Base-by-base conservation (phyloP, 2,888 invertebrate genomes). In the Uropetala carovei region DNA sequence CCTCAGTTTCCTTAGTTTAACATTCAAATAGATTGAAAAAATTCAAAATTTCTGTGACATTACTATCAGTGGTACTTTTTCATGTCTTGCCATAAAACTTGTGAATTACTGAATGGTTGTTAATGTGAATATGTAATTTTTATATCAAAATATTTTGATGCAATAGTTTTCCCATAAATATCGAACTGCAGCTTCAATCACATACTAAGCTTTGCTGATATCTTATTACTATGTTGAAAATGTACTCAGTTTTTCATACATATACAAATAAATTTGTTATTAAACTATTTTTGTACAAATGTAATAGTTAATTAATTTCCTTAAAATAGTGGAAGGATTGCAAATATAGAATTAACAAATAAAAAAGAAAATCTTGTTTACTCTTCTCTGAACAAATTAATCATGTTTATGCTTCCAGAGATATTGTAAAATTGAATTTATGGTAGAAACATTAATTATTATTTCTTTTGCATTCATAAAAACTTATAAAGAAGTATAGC, bases 71-170 rank as follows among this genome's bases (percentile, higher is more conserved):
- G 64, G 64, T 64, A 64, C 64, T n/a, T 68, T 43, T n/a, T 89
- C 11, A 43, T 75, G 13, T 75, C 22, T 22, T 75, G 75, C 75
- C 75, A 27, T 75, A 75, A 75, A 75, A 27, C 22, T 75, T 75
- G 75, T 75, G 75, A 27, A 75, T 75, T 64, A 89, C 43, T n/a
- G 58, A 10, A 68, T 68, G 3, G 27, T 22, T 89, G 64, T 89
- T 68, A 68, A 64, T 64, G 89, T 89, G n/a, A n/a, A 68, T 89
- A 89, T 64, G 64, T 89, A 18, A 89, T 89, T 64, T 89, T 89
- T 89, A 60, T 64, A 89, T 89, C 43, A 60, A 89, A 30, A 89
- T 89, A 30, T 86, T 89, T 64, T 89, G 60, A 89, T 68, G 89
- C 30, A 43, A 64, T 89, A 89, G 64, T 60, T 64, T 60, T 43